phyloP scores from a whole-genome alignment of 37 sponge, comb jelly and placozoan genomes.

The Ephydatia muelleri region DNA sequence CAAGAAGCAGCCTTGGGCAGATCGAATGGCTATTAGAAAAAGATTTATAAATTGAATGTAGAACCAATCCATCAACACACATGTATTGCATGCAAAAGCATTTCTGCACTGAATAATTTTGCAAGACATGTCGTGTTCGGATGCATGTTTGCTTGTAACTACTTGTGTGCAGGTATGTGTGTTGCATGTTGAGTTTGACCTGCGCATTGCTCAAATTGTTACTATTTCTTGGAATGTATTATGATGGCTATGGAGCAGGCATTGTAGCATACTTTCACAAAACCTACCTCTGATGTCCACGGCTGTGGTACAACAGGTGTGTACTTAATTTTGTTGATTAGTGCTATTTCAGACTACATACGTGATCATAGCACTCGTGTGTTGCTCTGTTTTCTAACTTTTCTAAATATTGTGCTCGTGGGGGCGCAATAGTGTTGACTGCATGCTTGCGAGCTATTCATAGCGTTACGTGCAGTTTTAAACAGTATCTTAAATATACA shows the following conservation, averaged over 20 bases:
- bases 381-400: too few species aligned
- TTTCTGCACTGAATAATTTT: too few species aligned
- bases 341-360: background rate
- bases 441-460: too few species aligned
- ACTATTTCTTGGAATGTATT: background rate
- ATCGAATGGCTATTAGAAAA: conserved; percentile 1
- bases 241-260: background rate
- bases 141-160: too few species aligned
- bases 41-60: background rate
- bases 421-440: too few species aligned
- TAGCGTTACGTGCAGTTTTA: too few species aligned
- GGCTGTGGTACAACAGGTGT: background rate
- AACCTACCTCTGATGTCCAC: background rate
- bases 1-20: conserved; percentile 75
- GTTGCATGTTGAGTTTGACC: too few species aligned
- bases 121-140: background rate
- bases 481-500: too few species aligned
- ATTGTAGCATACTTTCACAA: background rate
- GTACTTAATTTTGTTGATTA: background rate
- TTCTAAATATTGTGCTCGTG: too few species aligned
- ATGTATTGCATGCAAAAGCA: background rate
- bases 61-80: background rate
- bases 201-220: too few species aligned
- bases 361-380: background rate
- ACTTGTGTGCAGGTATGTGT: too few species aligned